Percentiles rank a stretch among this genome's conserved stretches.
Conservation (phyloP, 2,113 vertebrate genomes). For the Cyanoderma ruficeps region DNA sequence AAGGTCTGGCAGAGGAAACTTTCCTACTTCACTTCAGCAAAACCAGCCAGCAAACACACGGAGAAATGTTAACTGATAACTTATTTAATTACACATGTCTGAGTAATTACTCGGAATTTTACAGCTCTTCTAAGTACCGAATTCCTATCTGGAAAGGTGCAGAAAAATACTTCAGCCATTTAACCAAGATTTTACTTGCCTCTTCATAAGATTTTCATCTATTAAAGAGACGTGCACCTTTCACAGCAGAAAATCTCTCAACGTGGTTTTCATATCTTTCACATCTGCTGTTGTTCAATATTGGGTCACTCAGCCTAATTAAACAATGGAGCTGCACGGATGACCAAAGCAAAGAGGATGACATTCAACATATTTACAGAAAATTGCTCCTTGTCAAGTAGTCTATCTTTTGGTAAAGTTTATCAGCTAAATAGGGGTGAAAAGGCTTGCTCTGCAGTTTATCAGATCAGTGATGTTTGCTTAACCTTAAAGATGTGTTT, state of each 20-base stretch:
- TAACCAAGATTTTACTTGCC: not conserved
- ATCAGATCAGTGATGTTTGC: conserved; percentile 64
- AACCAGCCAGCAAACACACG: not conserved
- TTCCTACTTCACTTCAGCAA: not conserved
- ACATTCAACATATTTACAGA: conserved; percentile 66
- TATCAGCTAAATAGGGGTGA: conserved; percentile 65
- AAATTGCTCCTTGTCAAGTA: conserved; percentile 61
- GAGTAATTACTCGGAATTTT: not conserved
- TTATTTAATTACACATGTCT: not conserved
- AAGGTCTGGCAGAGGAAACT: not conserved
- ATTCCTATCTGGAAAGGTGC: not conserved
- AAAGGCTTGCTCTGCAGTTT: conserved; percentile 74
- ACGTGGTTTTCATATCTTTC: not conserved
- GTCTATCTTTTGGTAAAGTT: conserved; percentile 50
- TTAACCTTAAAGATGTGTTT: conserved; percentile 71
- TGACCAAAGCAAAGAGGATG: conserved; percentile 54
- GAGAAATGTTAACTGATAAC: not conserved
- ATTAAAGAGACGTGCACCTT: not conserved
- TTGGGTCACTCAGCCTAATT: conserved; percentile 44
- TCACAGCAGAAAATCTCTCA: not conserved
- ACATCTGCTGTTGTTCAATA: conserved; percentile 49
- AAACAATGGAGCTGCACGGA: conserved; percentile 34
- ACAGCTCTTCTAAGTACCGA: not conserved
- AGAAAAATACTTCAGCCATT: not conserved
- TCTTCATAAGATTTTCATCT: not conserved